Conservation (phyloP, 1,140 invertebrate species). For the Drosophila pandora region DNA sequence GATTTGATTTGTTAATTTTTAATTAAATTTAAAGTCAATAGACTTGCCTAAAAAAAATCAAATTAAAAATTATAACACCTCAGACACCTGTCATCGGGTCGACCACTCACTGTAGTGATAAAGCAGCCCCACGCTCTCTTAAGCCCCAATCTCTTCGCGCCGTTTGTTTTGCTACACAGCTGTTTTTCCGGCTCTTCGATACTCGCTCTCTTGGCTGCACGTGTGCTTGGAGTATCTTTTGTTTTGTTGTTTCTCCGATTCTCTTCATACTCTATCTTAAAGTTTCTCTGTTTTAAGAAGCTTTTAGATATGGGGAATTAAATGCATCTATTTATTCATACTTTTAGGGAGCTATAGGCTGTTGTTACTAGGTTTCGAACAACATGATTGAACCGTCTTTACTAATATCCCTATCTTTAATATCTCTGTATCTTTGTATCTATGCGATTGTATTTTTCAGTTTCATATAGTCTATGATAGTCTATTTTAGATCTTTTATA, state of each 20-base stretch:
- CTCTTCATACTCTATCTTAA: background rate
- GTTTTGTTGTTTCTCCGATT: conserved; percentile 27
- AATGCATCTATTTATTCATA: no score
- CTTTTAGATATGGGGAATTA: background rate
- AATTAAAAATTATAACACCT: background rate
- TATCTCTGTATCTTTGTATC: no score
- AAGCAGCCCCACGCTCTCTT: conserved; percentile 36
- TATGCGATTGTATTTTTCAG: no score
- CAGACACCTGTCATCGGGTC: conserved; percentile 2
- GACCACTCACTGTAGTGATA: conserved; percentile 38
- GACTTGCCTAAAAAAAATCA: no score
- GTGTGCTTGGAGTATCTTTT: conserved; percentile 44
- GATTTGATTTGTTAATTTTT: no score
- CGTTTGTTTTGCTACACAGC: conserved; percentile 56
- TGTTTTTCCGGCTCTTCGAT: conserved; percentile 31
- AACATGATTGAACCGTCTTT: no score
- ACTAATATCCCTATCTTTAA: no score
- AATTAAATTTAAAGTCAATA: no score
- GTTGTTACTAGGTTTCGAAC: no score
- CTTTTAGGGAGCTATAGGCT: no score
- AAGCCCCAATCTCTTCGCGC: conserved; percentile 27
- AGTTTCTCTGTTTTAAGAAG: background rate
- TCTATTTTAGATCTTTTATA: no score
- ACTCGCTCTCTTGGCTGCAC: conserved; percentile 33
- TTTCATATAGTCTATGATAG: no score